Evolutionary conservation across 1,140 invertebrate species (phyloP).

Genomic region (Drosophila nebulosa): DNA sequence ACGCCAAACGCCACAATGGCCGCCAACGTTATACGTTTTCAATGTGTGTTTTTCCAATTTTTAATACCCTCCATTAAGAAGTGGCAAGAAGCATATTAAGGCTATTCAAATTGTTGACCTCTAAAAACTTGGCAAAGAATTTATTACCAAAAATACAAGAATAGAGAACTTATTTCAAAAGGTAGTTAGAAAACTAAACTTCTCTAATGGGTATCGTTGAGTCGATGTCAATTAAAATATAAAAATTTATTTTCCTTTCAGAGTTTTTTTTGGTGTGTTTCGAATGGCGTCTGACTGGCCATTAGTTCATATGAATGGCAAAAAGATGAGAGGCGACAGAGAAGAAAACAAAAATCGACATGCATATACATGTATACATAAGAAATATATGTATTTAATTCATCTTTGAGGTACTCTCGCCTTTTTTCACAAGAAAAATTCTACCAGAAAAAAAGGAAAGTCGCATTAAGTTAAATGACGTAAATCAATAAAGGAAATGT

Average conservation of each 20-base stretch:
- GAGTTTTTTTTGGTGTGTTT: conserved; percentile 15
- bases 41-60: conserved; percentile 4
- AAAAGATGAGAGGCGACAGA: conserved; percentile 1
- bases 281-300: conserved; percentile 65
- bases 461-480: not conserved
- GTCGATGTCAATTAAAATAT: not conserved
- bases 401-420: not conserved
- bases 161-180: no score
- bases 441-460: not conserved
- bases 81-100: not conserved
- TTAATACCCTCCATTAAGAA: not conserved
- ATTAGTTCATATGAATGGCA: conserved; percentile 49
- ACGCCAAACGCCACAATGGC: conserved; percentile 60
- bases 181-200: no score
- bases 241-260: not conserved
- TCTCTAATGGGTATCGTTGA: not conserved
- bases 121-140: no score
- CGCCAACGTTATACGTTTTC: conserved; percentile 31
- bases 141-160: no score
- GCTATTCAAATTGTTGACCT: not conserved
- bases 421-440: not conserved
- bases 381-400: not conserved
- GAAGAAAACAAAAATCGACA: not conserved
- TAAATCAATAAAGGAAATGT: no score
- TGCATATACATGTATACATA: not conserved